Percentiles rank a stretch among this genome's conserved stretches.
Conservation (phyloP, 2,888 invertebrate species). For the Hydraecia micacea region DNA sequence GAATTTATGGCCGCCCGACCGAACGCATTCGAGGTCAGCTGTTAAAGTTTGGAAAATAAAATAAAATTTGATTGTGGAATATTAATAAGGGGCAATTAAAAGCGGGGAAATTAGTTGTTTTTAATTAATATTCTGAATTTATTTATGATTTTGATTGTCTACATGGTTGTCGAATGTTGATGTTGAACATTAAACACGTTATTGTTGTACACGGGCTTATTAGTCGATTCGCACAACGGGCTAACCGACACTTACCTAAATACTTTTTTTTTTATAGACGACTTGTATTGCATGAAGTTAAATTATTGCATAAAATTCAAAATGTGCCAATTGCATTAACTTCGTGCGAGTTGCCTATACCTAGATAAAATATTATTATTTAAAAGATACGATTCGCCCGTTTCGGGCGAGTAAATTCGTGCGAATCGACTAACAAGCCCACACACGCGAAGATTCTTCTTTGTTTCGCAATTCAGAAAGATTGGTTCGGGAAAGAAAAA, state of each 20-base stretch:
- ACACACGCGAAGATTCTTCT: neutral
- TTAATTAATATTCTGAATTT: constrained; percentile 52
- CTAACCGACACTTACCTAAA: no score
- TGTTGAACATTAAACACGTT: neutral
- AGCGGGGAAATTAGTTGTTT: constrained; percentile 51
- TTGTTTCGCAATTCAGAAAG: neutral
- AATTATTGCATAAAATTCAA: no score
- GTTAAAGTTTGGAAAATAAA: constrained; percentile 50
- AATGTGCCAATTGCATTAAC: no score
- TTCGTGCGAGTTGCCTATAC: no score
- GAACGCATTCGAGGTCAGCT: constrained; percentile 47
- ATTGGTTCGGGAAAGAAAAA: neutral
- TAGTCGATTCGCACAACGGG: neutral
- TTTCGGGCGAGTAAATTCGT: no score
- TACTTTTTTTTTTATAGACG: no score
- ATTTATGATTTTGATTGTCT: constrained; percentile 23
- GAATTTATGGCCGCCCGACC: constrained; percentile 67
- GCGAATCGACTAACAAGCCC: neutral
- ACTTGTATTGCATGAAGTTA: no score
- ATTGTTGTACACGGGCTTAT: neutral
- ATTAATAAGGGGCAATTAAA: constrained; percentile 70
- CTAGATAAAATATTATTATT: neutral
- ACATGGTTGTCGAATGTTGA: constrained; percentile 19
- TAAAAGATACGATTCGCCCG: neutral
- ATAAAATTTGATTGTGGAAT: constrained; percentile 64